Evolutionary conservation across 2,888 invertebrate genomes (phyloP).

Genomic region (Hydropsyche betteni): DNA sequence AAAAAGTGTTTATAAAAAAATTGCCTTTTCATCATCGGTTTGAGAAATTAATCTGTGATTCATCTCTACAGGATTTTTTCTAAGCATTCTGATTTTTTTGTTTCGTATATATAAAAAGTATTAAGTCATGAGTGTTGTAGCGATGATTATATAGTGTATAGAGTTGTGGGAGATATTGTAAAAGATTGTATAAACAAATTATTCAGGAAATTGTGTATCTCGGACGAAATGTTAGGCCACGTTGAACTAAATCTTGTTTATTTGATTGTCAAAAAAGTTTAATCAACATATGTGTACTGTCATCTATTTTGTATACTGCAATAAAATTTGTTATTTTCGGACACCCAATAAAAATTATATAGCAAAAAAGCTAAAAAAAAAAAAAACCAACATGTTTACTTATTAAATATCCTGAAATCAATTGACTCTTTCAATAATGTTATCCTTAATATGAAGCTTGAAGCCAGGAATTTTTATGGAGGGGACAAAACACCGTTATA

Average conservation of each 20-base stretch:
- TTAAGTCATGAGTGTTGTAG: constrained; percentile 28
- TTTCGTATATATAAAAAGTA: constrained; percentile 24
- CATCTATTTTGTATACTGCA: constrained; percentile 36
- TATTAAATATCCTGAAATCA: too few relatives aligned
- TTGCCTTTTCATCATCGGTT: constrained; percentile 25
- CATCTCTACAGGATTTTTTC: constrained; percentile 31
- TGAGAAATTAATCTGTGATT: constrained; percentile 35
- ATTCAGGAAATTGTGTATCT: background rate
- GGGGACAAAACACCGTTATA: too few relatives aligned
- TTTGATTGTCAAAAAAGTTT: background rate
- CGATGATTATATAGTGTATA: constrained; percentile 22
- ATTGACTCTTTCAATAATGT: too few relatives aligned
- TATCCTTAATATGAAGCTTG: too few relatives aligned
- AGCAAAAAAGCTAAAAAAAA: constrained; percentile 17
- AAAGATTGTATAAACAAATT: background rate
- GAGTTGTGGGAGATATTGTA: background rate
- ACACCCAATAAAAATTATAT: constrained; percentile 40
- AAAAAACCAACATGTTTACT: too few relatives aligned
- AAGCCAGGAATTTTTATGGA: too few relatives aligned
- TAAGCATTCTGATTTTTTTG: background rate
- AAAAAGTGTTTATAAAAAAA: background rate
- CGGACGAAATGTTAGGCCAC: background rate
- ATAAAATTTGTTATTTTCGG: constrained; percentile 41
- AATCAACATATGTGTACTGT: constrained; percentile 8
- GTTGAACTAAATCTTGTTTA: background rate